A percentile compares a stretch with the other conserved stretches of the same genome.
phyloP scores from a whole-genome alignment of 2,797 vertebrate genomes.

The Prunella strophiata region DNA sequence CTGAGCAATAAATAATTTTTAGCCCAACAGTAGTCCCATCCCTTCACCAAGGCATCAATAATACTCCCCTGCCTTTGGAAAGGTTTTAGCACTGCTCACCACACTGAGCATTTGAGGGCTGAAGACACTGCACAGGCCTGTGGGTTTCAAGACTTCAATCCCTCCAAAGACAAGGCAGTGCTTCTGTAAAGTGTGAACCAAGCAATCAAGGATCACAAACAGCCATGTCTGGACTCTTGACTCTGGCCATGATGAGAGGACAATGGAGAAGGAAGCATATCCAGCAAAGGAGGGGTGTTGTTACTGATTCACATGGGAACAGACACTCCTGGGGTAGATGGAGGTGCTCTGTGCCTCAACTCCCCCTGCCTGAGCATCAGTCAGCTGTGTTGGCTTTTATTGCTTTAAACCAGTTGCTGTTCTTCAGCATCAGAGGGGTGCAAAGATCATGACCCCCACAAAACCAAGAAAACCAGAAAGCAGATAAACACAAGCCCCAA shows the following conservation, averaged over 20 bases:
- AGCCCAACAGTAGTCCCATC: neutral
- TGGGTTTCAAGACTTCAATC: neutral
- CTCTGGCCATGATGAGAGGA: neutral
- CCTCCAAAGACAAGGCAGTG: neutral
- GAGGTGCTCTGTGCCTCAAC: fast-evolving
- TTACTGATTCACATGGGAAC: neutral
- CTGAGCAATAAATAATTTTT: neutral
- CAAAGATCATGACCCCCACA: neutral
- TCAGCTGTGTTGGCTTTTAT: neutral
- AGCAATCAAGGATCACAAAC: neutral
- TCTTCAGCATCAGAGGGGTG: neutral
- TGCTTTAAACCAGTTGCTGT: neutral
- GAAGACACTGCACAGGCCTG: neutral
- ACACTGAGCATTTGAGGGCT: neutral
- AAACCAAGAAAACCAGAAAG: neutral
- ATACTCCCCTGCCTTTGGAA: neutral
- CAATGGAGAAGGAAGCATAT: neutral
- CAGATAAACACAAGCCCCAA: neutral
- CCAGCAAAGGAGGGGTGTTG: neutral
- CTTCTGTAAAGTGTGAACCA: neutral
- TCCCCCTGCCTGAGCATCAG: neutral
- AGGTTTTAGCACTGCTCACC: neutral
- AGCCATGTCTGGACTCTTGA: neutral
- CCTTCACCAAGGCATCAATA: neutral
- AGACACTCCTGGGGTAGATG: neutral